Conservation (phyloP, 2,113 vertebrate genomes). For the Plestiodon gilberti region DNA sequence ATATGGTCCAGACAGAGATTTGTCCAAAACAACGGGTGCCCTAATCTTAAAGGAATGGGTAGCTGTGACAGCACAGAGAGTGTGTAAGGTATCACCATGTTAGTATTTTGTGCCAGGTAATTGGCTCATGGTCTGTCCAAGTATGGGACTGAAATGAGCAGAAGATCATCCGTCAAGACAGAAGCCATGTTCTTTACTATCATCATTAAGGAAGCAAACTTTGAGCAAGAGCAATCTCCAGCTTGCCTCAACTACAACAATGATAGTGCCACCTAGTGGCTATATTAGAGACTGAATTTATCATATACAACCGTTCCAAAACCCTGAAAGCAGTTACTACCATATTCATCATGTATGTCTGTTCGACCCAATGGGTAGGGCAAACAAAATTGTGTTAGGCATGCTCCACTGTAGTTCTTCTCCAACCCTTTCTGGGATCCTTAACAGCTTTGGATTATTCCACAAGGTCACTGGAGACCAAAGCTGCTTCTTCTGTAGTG, state of each 20-base stretch:
- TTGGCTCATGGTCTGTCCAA: neutral
- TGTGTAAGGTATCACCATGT: neutral
- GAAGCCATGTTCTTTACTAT: neutral
- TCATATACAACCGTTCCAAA: neutral
- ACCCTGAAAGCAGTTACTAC: neutral
- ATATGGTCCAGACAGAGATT: neutral
- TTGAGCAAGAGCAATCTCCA: neutral
- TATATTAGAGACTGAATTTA: neutral
- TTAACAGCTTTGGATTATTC: neutral
- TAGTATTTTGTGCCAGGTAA: neutral
- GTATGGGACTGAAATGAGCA: neutral
- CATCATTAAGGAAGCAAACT: neutral
- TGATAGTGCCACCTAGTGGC: slow-evolving; percentile 21
- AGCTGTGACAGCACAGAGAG: neutral
- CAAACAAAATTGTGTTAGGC: neutral
- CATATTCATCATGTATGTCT: no score
- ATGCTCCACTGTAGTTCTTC: neutral
- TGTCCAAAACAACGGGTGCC: neutral
- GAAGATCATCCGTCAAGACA: neutral
- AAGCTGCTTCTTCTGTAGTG: neutral
- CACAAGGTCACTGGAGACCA: neutral
- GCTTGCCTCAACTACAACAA: neutral
- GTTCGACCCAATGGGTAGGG: neutral
- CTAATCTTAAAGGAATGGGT: neutral
- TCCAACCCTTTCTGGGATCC: neutral